phyloP scores from a whole-genome alignment of 2,113 vertebrate species.

The Pseudolaguvia tuberculata region DNA sequence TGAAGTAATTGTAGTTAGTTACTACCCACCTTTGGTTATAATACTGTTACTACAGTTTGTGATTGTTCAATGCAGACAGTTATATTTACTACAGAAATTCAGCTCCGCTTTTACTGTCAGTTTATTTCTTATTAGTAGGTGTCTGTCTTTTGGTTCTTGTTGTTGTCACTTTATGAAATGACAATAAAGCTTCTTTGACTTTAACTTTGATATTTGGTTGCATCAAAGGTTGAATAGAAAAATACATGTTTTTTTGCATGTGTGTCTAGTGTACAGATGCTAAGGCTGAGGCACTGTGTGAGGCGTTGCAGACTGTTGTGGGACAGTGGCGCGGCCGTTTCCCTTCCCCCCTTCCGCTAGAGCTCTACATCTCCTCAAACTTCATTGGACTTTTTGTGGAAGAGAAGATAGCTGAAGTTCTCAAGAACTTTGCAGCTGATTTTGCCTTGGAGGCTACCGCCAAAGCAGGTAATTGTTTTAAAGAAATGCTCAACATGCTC shows the following conservation, averaged over 20 bases:
- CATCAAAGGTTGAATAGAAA: too few relatives aligned
- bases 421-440: slow-evolving; percentile 90
- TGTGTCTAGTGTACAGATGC: slow-evolving; percentile 83
- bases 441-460: slow-evolving; percentile 82
- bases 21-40: too few relatives aligned
- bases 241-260: slow-evolving; percentile 1
- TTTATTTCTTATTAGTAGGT: too few relatives aligned
- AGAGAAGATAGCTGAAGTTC: slow-evolving; percentile 86
- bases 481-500: too few relatives aligned
- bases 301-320: slow-evolving; percentile 83
- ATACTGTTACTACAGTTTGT: neutral
- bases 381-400: slow-evolving; percentile 98
- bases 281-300: slow-evolving; percentile 85
- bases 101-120: too few relatives aligned
- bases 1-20: too few relatives aligned
- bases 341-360: slow-evolving; percentile 82
- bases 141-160: too few relatives aligned
- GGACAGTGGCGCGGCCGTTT: slow-evolving; percentile 86
- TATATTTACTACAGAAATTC: too few relatives aligned
- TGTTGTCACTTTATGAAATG: too few relatives aligned
- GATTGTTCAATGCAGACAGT: too few relatives aligned
- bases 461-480: slow-evolving; percentile 78
- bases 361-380: slow-evolving; percentile 92
- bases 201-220: too few relatives aligned
- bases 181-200: too few relatives aligned